Evolutionary conservation across 2,888 invertebrate genomes (phyloP).

Genomic region (Clistopyga incitator): DNA sequence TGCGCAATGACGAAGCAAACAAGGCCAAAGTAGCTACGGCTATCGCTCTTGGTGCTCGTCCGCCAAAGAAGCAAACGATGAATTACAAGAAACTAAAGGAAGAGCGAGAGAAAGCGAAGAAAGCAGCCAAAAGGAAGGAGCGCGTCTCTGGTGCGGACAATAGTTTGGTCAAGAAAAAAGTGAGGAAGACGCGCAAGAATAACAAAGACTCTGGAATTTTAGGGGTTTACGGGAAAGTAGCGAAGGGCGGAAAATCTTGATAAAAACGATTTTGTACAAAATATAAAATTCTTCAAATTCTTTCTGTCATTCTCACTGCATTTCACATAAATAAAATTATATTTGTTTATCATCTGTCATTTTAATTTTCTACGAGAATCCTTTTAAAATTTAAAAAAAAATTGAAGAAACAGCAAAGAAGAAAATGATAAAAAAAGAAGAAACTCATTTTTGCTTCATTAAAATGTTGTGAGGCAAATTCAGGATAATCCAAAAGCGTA

Average conservation of each 20-base stretch:
- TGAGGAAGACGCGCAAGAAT: constrained; percentile 22
- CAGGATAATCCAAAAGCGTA: constrained; percentile 73
- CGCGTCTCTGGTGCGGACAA: constrained; percentile 72
- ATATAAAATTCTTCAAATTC: constrained; percentile 62
- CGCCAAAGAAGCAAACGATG: constrained; percentile 87
- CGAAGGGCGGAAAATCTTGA: constrained; percentile 57
- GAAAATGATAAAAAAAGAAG: too few species aligned
- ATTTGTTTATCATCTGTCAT: constrained; percentile 72
- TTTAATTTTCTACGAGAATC: constrained; percentile 6
- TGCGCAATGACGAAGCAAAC: constrained; percentile 89
- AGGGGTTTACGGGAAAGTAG: constrained; percentile 79
- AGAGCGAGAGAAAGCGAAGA: constrained; percentile 87
- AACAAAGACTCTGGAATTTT: constrained; percentile 74
- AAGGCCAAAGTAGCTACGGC: constrained; percentile 92
- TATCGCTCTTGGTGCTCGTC: constrained; percentile 93
- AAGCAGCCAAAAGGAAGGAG: constrained; percentile 81
- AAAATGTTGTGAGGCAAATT: too few species aligned
- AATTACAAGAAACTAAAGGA: constrained; percentile 91
- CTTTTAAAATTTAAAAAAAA: too few species aligned
- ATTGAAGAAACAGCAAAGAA: too few species aligned
- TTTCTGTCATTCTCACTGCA: constrained; percentile 73
- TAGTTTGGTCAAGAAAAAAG: constrained; percentile 71
- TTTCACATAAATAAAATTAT: constrained; percentile 80
- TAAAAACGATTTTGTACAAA: background rate
- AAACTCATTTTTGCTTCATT: too few species aligned